Percentiles rank a stretch among this genome's conserved stretches.
phyloP scores from a whole-genome alignment of 2,113 vertebrate genomes.

The Nothobranchius kuhntae region DNA sequence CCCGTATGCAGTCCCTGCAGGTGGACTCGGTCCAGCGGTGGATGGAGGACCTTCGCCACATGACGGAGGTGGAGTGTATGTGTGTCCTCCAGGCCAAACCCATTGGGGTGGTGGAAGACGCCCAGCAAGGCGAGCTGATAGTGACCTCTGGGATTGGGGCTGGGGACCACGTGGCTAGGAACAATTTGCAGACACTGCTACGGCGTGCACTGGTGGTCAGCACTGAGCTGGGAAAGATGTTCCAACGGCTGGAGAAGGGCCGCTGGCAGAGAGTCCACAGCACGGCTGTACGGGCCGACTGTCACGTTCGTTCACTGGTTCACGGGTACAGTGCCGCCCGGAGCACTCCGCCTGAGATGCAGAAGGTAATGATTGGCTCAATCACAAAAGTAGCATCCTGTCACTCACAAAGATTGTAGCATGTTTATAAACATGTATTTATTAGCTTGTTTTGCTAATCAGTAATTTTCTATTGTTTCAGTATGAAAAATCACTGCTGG shows the following conservation, averaged over 20 bases:
- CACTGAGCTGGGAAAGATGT: constrained; percentile 91
- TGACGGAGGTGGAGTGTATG: constrained; percentile 98
- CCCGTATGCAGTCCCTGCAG: constrained; percentile 87
- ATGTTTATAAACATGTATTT: too few relatives aligned
- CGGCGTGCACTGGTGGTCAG: constrained; percentile 93
- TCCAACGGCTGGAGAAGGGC: constrained; percentile 90
- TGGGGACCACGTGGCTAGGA: constrained; percentile 76
- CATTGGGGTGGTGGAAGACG: constrained; percentile 89
- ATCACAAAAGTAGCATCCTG: too few relatives aligned
- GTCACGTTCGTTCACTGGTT: constrained; percentile 91
- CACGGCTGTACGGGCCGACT: constrained; percentile 89
- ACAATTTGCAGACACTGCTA: constrained; percentile 89
- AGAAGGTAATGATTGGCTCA: constrained; percentile 78
- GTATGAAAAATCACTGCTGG: constrained; percentile 89
- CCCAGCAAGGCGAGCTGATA: constrained; percentile 84
- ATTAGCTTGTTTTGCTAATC: not conserved
- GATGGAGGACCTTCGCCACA: constrained; percentile 97
- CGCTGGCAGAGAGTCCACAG: constrained; percentile 92
- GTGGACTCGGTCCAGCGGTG: constrained; percentile 97
- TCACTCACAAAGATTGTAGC: too few relatives aligned
- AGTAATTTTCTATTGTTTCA: constrained; percentile 60
- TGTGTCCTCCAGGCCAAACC: constrained; percentile 96
- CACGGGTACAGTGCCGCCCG: constrained; percentile 84
- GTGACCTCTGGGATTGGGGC: constrained; percentile 73
- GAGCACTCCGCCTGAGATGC: constrained; percentile 83